Percentiles rank a stretch among this genome's conserved stretches.
phyloP scores from a whole-genome alignment of 2,797 vertebrate genomes.

The Yasuhikotakia modesta region DNA sequence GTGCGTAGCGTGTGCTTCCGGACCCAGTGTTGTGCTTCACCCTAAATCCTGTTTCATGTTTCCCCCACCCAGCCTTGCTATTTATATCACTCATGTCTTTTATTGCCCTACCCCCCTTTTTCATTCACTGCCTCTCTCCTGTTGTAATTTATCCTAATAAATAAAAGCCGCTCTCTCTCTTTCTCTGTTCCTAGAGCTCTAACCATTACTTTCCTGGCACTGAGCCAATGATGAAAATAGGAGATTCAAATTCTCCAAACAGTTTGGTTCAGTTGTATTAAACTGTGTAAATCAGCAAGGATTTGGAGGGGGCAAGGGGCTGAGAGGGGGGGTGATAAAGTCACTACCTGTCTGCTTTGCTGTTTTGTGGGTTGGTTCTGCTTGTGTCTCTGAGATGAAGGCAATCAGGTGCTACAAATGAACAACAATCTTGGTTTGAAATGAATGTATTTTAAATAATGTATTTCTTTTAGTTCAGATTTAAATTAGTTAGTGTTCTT shows the following conservation, averaged over 20 bases:
- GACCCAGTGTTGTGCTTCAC: slow-evolving; percentile 47
- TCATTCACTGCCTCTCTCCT: slow-evolving; percentile 57
- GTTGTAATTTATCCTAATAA: slow-evolving; percentile 63
- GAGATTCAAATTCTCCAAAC: slow-evolving; percentile 64
- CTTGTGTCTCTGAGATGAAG: background rate
- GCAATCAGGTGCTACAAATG: background rate
- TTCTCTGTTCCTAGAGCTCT: slow-evolving; percentile 32
- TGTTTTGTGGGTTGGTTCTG: background rate
- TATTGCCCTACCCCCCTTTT: slow-evolving; percentile 43
- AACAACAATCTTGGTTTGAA: background rate
- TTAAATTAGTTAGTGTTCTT: background rate
- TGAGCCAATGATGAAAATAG: slow-evolving; percentile 64
- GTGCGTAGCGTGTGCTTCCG: slow-evolving; percentile 61
- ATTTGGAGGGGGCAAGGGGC: no score
- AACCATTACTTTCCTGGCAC: slow-evolving; percentile 68
- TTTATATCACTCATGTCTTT: slow-evolving; percentile 62
- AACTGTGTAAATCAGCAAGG: slow-evolving; percentile 71
- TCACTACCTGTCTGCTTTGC: slow-evolving; percentile 44
- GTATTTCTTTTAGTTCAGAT: background rate
- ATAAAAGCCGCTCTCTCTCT: slow-evolving; percentile 52
- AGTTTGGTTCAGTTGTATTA: slow-evolving; percentile 70
- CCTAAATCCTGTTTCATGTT: slow-evolving; percentile 42
- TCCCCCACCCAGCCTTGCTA: slow-evolving; percentile 23
- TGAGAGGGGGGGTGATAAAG: slow-evolving; percentile 44
- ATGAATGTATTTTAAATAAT: background rate